Conservation (phyloP, 2,113 vertebrate species). For the Stigmatopora nigra region DNA sequence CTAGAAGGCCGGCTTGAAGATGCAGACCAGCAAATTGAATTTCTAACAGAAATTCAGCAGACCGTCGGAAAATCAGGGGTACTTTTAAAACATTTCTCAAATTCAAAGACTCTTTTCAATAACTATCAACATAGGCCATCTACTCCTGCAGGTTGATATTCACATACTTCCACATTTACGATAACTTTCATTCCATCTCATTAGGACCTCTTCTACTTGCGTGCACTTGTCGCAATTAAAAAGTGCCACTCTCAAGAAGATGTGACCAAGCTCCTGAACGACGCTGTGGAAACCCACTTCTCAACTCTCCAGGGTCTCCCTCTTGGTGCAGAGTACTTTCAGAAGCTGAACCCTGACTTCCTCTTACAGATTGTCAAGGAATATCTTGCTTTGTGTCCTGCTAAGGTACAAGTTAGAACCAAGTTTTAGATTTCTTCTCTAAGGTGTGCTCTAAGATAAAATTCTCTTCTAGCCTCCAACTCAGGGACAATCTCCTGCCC, state of each 20-base stretch:
- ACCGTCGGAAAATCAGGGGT: constrained; percentile 90
- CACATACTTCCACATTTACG: too few relatives aligned
- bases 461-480: constrained; percentile 69
- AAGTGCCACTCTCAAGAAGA: constrained; percentile 76
- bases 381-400: constrained; percentile 83
- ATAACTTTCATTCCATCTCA: background rate
- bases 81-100: background rate
- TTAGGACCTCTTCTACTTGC: constrained; percentile 85
- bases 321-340: constrained; percentile 88
- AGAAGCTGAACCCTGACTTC: constrained; percentile 94
- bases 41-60: constrained; percentile 87
- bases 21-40: constrained; percentile 92
- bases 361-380: constrained; percentile 84
- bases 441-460: background rate
- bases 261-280: constrained; percentile 79
- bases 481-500: constrained; percentile 75
- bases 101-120: background rate
- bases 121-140: background rate
- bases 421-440: background rate
- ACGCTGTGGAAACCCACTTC: constrained; percentile 88
- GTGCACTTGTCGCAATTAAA: constrained; percentile 79
- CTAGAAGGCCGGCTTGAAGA: constrained; percentile 83
- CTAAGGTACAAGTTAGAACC: constrained; percentile 69
- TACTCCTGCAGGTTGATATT: background rate
- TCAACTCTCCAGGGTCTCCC: constrained; percentile 81